Evolutionary conservation across 2,113 vertebrate species (phyloP).

Genomic region (Numenius arquata): DNA sequence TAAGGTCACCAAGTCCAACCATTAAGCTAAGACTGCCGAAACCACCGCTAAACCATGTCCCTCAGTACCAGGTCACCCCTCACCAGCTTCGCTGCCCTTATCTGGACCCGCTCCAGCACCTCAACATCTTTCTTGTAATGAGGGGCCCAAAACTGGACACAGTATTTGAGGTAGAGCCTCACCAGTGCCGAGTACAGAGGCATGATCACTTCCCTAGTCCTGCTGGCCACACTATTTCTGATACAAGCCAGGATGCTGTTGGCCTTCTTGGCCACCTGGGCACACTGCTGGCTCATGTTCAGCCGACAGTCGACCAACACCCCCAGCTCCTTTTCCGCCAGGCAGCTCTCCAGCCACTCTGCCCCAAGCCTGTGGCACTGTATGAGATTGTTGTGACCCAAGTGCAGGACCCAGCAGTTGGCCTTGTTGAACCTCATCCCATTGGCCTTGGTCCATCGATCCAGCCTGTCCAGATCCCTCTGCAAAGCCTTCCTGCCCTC

Average conservation of each 20-base stretch:
- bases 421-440: background rate
- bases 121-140: background rate
- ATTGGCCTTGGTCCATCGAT: background rate
- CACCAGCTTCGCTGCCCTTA: background rate
- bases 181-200: background rate
- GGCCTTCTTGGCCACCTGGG: background rate
- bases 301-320: background rate
- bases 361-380: background rate
- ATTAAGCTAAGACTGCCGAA: background rate
- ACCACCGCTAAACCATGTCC: background rate
- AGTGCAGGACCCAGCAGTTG: background rate
- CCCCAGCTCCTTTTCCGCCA: background rate
- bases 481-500: background rate
- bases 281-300: background rate
- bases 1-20: background rate
- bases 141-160: background rate
- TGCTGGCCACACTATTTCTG: background rate
- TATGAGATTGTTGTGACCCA: background rate
- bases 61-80: background rate
- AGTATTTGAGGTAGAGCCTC: background rate
- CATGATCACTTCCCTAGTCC: background rate
- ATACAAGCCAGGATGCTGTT: background rate
- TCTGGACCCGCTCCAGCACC: background rate
- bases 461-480: background rate
- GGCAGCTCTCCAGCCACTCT: background rate